Evolutionary conservation across 2,888 invertebrate species (phyloP).

Genomic region (Magallana nippona): DNA sequence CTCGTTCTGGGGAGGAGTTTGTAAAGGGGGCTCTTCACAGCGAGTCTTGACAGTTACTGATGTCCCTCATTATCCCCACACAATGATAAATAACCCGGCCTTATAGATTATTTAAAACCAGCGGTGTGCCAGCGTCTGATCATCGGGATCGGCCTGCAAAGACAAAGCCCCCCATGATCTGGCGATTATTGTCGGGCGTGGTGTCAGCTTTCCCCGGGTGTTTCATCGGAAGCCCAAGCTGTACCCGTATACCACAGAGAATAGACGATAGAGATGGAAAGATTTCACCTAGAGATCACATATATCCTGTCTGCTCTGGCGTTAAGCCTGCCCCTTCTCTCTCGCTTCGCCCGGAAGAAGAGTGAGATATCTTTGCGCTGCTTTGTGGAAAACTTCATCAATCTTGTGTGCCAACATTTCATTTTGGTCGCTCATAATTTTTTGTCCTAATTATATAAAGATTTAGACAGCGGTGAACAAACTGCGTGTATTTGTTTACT

Average conservation of each 20-base stretch:
- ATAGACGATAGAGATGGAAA: neutral
- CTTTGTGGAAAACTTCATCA: neutral
- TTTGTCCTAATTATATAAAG: slow-evolving; percentile 11
- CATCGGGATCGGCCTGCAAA: neutral
- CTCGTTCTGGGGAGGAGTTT: no score
- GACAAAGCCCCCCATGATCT: neutral
- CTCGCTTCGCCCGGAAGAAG: neutral
- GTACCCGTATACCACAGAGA: neutral
- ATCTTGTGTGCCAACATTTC: slow-evolving; percentile 33
- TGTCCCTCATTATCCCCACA: neutral
- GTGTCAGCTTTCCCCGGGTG: neutral
- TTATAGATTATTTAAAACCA: slow-evolving; percentile 26
- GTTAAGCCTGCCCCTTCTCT: neutral
- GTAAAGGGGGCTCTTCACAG: neutral
- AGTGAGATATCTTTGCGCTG: slow-evolving; percentile 9
- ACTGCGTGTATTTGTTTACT: neutral
- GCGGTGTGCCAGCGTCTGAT: neutral
- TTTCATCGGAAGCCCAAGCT: neutral
- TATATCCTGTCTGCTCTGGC: neutral
- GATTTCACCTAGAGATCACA: neutral
- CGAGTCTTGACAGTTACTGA: neutral
- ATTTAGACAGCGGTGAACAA: slow-evolving; percentile 13
- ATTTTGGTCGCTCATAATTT: slow-evolving; percentile 25
- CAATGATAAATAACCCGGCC: slow-evolving; percentile 4
- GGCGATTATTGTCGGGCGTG: neutral